Evolutionary conservation across 1,140 invertebrate species (phyloP), one percentile per base, ranked within the genome.

Genomic region (Drosophila subpulchrella): DNA sequence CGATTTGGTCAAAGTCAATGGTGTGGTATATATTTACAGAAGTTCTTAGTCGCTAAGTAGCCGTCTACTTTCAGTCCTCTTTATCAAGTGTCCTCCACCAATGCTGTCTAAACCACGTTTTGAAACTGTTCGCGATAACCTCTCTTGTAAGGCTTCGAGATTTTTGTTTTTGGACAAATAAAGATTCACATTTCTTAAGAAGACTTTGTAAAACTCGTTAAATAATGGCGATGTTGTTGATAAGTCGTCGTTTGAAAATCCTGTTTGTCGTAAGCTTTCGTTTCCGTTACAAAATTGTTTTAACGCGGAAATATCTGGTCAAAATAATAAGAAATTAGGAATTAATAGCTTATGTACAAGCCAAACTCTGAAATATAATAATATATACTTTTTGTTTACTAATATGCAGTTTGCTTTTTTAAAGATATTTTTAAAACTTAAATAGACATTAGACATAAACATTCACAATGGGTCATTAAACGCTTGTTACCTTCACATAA

Each of bases 81-180:
- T 86, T 17, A 86, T 86, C 32, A 86, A 60, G 48, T 86, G 83
- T 6, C 83, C 83, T 53, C 83, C 83, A 32, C 83, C 83, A 74
- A 86, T 75, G 58, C 83, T 86, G 57, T 86, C 83, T 60, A 86
- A 70, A 41, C 75, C 81, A 15, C 83, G 83, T 56, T 86, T 86
- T 3, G 57, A 61, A 41, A 76, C 44, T 24, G 42, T 39, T 47
- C 56, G 42, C 17, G 67, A 47, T n/a, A 58, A 55, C 27, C 36
- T 58, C 47, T 76, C 60, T 24, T 54, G 70, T 10, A 57, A 36
- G n/a, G 38, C n/a, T 6, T 60, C 39, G 32, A 53, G 48, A 38
- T 63, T 67, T 17, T 75, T 50, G 47, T 63, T 79, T 42, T 65
- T 75, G 2, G 75, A 10, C 0, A 77, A 48, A n/a, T 68, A 72